phyloP scores from a whole-genome alignment of 2,113 vertebrate species.

The Python bivittatus region DNA sequence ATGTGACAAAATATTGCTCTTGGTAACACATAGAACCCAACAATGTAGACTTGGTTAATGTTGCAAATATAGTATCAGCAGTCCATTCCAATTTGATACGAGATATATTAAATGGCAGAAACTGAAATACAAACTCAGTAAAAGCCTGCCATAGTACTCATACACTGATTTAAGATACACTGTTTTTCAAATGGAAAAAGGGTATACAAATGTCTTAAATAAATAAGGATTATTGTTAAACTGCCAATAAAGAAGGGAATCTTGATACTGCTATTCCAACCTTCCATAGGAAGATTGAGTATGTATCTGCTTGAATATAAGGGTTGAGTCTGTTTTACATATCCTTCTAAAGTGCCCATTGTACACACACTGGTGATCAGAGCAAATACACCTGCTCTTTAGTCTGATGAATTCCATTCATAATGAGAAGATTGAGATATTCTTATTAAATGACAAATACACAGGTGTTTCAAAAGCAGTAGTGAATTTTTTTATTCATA shows the following conservation, averaged over 20 bases:
- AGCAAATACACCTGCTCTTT: background rate
- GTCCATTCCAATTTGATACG: background rate
- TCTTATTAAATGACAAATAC: background rate
- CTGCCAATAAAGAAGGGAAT: background rate
- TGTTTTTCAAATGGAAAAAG: background rate
- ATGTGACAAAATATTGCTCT: background rate
- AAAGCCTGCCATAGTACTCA: background rate
- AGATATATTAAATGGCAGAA: background rate
- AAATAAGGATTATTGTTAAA: background rate
- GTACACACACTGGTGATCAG: background rate
- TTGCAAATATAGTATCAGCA: background rate
- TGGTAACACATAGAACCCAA: background rate
- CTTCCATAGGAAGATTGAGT: background rate
- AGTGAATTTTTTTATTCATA: background rate
- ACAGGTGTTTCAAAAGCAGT: background rate
- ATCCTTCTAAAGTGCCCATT: background rate
- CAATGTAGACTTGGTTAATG: background rate
- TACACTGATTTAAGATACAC: background rate
- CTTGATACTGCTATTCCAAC: background rate
- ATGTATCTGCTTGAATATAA: background rate
- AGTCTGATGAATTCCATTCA: background rate
- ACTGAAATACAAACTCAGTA: background rate
- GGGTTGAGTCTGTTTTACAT: background rate
- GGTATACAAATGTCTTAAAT: background rate
- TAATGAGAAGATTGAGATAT: background rate